Conservation (phyloP, 2,113 vertebrate genomes). For the Conger conger region DNA sequence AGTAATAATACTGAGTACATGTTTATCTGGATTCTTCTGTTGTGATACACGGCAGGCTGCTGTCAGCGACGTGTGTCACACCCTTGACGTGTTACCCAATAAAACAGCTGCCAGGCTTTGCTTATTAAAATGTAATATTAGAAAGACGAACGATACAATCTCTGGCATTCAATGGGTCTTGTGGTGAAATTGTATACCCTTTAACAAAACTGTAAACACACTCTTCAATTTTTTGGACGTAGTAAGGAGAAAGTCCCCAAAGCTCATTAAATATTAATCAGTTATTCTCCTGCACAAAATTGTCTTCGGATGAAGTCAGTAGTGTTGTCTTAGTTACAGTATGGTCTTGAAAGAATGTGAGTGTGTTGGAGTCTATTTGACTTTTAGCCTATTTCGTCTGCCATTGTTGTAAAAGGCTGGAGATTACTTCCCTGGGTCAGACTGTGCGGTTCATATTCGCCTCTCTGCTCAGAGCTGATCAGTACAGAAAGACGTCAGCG, state of each 20-base stretch:
- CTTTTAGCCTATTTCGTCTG: neutral
- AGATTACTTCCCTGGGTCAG: neutral
- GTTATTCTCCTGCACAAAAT: neutral
- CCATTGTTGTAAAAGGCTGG: neutral
- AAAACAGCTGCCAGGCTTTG: neutral
- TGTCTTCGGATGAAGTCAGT: neutral
- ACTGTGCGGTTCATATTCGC: neutral
- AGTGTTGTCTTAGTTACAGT: neutral
- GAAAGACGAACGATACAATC: neutral
- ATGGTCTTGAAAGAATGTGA: neutral
- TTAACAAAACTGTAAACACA: neutral
- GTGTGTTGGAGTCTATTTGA: neutral
- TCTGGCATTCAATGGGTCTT: neutral
- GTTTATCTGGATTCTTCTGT: neutral
- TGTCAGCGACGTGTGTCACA: neutral
- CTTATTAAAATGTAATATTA: neutral
- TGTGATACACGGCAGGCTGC: conserved; percentile 9
- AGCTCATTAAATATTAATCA: neutral
- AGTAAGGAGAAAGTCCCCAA: neutral
- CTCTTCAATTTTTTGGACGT: neutral
- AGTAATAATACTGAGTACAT: neutral
- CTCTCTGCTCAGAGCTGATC: neutral
- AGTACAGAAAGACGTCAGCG: neutral
- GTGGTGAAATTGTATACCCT: neutral
- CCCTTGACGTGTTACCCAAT: neutral